These are phyloP conservation scores for Pontoporia blainvillei DNA, from an alignment of 2,113 vertebrate genomes.

Conservation along the genomic window DNA sequence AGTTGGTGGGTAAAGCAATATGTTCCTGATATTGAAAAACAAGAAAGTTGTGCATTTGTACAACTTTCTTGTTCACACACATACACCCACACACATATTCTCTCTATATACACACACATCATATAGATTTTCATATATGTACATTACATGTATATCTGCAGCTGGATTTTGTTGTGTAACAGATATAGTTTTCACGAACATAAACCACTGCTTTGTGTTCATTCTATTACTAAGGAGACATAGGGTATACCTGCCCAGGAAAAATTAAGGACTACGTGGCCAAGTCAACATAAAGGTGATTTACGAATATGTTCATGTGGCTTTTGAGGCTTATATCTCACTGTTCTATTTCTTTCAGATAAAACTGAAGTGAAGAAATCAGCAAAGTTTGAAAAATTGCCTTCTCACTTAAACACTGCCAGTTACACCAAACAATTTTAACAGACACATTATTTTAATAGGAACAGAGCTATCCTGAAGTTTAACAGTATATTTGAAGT, in stretches of 20 bases:
- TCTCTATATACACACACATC: neutral
- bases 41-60: neutral
- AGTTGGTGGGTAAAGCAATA: neutral
- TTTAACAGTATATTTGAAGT: neutral
- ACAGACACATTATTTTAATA: constrained; percentile 5
- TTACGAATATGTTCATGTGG: neutral
- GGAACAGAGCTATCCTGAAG: neutral
- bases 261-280: neutral
- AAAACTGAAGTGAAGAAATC: constrained; percentile 17
- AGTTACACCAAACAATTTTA: neutral
- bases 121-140: neutral
- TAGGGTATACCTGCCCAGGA: neutral
- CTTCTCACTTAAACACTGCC: neutral
- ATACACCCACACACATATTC: neutral
- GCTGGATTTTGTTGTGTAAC: neutral
- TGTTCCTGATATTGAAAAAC: neutral
- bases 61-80: neutral
- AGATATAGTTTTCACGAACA: neutral
- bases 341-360: constrained; percentile 23
- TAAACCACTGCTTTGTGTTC: neutral
- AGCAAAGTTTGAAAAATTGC: constrained; percentile 32
- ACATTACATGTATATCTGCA: neutral
- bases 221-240: neutral
- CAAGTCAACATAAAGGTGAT: neutral
- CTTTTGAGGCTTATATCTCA: constrained; percentile 1